These are phyloP conservation scores for Pollenia angustigena DNA, from an alignment of 2,888 invertebrate genomes.

Conservation along the genomic window DNA sequence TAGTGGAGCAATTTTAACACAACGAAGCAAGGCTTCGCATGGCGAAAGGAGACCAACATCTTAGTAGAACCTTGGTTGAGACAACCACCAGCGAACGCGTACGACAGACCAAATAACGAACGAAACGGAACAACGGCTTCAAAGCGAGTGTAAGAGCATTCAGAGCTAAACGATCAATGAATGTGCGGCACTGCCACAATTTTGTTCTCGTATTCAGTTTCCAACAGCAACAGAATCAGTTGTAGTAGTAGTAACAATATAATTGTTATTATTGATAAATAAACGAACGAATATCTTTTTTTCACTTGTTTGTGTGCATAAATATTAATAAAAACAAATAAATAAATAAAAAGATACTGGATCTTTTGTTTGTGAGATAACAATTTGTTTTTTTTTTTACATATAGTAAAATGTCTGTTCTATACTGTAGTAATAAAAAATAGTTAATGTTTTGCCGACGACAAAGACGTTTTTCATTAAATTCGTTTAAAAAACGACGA, in stretches of 20 bases:
- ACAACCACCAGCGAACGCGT: conserved; percentile 79
- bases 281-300: not conserved
- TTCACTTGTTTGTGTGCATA: conserved; percentile 35
- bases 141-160: conserved; percentile 68
- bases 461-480: conserved; percentile 42
- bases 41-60: conserved; percentile 83
- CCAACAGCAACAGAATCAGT: not conserved
- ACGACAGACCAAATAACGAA: conserved; percentile 61
- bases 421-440: conserved; percentile 36
- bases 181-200: conserved; percentile 61
- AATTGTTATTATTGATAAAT: conserved; percentile 45
- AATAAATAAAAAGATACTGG: conserved; percentile 61
- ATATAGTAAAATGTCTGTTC: conserved; percentile 47
- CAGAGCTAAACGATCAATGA: conserved; percentile 68
- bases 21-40: conserved; percentile 84
- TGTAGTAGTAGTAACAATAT: conserved; percentile 43
- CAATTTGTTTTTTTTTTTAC: conserved; percentile 40
- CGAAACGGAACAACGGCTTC: conserved; percentile 63
- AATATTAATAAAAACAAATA: conserved; percentile 40
- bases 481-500: conserved; percentile 51
- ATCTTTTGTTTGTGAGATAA: conserved; percentile 63
- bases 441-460: conserved; percentile 41
- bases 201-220: conserved; percentile 45
- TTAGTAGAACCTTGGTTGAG: conserved; percentile 81
- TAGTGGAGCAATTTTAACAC: conserved; percentile 84